Conservation (phyloP, 2,888 invertebrate genomes). For the Tanytarsus gracilentus region DNA sequence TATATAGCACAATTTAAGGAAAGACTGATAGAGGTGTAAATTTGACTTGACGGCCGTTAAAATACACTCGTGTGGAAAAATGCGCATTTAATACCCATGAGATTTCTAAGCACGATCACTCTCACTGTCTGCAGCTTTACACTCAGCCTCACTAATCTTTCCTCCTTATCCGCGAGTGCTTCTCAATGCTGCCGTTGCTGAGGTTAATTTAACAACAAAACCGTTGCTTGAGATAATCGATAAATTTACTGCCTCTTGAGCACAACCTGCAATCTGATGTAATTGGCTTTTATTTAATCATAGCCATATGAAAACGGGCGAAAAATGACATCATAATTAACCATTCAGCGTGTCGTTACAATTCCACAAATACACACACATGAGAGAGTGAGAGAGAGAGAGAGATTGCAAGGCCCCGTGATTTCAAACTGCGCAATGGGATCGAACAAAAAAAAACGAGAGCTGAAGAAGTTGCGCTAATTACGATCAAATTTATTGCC, state of each 20-base stretch:
- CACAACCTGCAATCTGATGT: slow-evolving; percentile 25
- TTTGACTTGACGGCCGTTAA: no score
- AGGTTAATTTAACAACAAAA: no score
- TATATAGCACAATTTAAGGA: no score
- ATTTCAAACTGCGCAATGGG: slow-evolving; percentile 1
- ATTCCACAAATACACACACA: not conserved
- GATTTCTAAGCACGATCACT: no score
- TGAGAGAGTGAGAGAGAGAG: not conserved
- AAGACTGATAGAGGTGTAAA: no score
- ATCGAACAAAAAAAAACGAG: not conserved
- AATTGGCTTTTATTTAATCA: slow-evolving; percentile 22
- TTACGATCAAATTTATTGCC: slow-evolving; percentile 23
- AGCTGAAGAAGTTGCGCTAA: not conserved
- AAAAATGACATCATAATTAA: slow-evolving; percentile 27
- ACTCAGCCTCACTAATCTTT: no score
- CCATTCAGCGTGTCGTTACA: slow-evolving; percentile 22
- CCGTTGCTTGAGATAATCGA: slow-evolving; percentile 13
- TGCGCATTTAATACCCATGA: no score
- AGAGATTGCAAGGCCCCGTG: not conserved
- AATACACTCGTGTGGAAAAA: no score
- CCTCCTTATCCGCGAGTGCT: no score
- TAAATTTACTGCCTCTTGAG: slow-evolving; percentile 13
- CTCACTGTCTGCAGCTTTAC: no score
- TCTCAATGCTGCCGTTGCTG: no score
- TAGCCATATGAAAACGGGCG: not conserved